Evolutionary conservation across 2,797 vertebrate genomes (phyloP), one percentile per base, ranked within the genome.

Genomic region (Acanthurus lineatus): DNA sequence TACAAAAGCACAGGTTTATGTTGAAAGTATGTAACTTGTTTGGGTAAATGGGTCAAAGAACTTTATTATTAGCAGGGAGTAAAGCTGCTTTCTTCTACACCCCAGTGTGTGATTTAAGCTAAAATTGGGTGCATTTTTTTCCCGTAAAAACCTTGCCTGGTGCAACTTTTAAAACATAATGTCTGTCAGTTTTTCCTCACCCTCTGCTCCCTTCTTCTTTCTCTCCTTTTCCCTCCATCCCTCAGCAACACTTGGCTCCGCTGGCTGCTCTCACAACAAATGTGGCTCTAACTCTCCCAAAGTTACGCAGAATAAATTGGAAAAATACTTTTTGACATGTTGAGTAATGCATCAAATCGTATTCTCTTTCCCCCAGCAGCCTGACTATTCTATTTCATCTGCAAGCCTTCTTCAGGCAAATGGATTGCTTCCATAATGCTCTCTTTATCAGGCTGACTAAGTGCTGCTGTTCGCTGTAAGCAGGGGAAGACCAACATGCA

Each of bases 331-430:
- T 91, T 78, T 89, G 91, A 91, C 91, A 90, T 81, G 81, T 87
- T 93, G 90, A 93, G 86, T 92, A 93, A 93, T 90, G 87, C 86
- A 84, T 92, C 84, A 88, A 86, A 91, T 89, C 22, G 84, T 79
- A 76, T 82, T 86, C 82, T 83, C 65, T 85, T 72, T 84, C 62
- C 72, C 78, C 85, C 72, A 86, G 79, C 87, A 87, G 86, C 77
- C 42, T 17, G 19, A 63, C 82, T 73, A 58, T 82, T 89, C 80
- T 82, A 68, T 90, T 87, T 87, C 88, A 86, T 90, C 87, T 84
- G 82, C 82, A 69, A 83, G 61, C 66, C 75, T 81, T 91, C 76
- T 89, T 62, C 83, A 68, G 87, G 81, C 81, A 88, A 92, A 93
- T 89, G 86, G 81, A 91, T 92, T 71, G 85, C 72, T 74, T 81